These are phyloP conservation scores for Standfussiana lucernea DNA, from an alignment of 2,888 invertebrate genomes.

Conservation along the genomic window DNA sequence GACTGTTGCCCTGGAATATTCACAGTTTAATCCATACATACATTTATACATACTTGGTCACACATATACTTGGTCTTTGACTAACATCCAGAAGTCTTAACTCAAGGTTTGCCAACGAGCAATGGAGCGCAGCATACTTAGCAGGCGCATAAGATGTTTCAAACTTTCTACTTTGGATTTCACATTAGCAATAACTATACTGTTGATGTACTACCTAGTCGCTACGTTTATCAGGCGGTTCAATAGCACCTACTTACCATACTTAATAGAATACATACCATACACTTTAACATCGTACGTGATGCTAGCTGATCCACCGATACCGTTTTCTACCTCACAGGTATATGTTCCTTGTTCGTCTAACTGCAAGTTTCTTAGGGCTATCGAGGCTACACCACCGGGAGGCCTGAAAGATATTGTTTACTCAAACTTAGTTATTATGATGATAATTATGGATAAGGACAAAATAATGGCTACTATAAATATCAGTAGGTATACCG, in stretches of 20 bases:
- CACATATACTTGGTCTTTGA: no score
- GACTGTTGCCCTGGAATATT: no score
- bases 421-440: neutral
- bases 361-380: constrained; percentile 65
- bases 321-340: constrained; percentile 73
- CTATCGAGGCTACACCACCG: constrained; percentile 32
- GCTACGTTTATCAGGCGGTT: neutral
- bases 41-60: no score
- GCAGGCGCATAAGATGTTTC: neutral
- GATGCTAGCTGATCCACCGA: constrained; percentile 66
- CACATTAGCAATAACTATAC: constrained; percentile 9
- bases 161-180: neutral
- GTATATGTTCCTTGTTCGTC: constrained; percentile 74
- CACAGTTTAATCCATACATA: no score
- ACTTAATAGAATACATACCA: constrained; percentile 38
- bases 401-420: constrained; percentile 55
- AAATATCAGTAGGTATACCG: neutral
- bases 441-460: neutral
- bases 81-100: no score
- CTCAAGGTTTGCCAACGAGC: no score
- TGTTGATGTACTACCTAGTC: neutral
- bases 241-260: neutral
- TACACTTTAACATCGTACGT: constrained; percentile 68
- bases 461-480: no score
- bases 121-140: no score